phyloP scores from a whole-genome alignment of 2,113 vertebrate genomes.

The Micronycteris hirsuta region DNA sequence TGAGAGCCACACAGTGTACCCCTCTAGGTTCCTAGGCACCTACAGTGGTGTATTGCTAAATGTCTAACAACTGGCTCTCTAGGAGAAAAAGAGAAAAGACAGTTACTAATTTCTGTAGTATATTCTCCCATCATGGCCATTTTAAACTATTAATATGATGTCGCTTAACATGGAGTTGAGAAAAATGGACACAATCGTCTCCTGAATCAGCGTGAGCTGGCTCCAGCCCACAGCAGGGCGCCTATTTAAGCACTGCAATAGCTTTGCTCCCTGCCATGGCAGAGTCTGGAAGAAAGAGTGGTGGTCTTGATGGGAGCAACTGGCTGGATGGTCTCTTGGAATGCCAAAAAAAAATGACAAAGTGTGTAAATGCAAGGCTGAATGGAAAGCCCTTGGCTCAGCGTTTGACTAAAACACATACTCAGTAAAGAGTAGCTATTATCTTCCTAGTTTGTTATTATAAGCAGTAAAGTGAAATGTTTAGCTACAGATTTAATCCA shows the following conservation, averaged over 20 bases:
- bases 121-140: background rate
- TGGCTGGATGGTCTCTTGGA: background rate
- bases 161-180: background rate
- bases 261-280: background rate
- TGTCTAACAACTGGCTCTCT: background rate
- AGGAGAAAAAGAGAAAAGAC: background rate
- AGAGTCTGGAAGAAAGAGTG: background rate
- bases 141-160: background rate
- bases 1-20: background rate
- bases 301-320: background rate
- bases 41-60: background rate
- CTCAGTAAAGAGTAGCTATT: conserved; percentile 28
- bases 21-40: background rate
- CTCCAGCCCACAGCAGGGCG: background rate
- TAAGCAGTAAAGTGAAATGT: conserved; percentile 35
- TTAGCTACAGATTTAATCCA: conserved; percentile 4
- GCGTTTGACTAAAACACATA: background rate
- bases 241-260: background rate
- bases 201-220: background rate
- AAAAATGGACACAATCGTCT: background rate
- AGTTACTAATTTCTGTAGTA: background rate
- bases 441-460: conserved; percentile 24
- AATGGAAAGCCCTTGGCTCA: background rate
- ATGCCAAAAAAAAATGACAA: background rate
- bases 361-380: background rate